Conservation (phyloP, 2,113 vertebrate genomes). For the Zosterops hypoxanthus region DNA sequence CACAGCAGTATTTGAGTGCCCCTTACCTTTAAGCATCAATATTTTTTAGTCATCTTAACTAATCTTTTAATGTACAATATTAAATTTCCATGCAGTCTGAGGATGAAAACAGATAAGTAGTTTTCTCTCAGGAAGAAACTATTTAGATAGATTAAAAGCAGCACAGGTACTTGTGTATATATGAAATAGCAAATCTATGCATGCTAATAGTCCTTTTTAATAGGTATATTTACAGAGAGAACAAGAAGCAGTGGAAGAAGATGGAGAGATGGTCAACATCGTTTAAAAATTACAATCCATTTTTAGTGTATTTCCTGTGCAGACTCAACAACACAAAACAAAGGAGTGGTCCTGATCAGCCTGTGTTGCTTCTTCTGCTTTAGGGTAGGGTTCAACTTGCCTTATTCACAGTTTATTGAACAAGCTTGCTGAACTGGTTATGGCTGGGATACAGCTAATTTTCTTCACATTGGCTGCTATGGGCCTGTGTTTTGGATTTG, state of each 20-base stretch:
- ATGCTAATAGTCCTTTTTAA: background rate
- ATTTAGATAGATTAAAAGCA: background rate
- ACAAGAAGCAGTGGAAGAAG: background rate
- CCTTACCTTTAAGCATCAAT: background rate
- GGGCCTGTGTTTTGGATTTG: background rate
- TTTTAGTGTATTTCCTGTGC: background rate
- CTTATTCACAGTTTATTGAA: background rate
- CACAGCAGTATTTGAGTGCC: background rate
- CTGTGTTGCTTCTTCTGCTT: background rate
- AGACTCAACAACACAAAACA: background rate
- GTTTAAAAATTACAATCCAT: background rate
- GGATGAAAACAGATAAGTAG: background rate
- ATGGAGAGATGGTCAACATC: background rate
- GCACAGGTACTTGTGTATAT: background rate
- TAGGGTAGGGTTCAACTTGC: background rate
- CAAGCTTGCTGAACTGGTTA: background rate
- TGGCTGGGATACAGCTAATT: background rate
- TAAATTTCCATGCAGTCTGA: background rate
- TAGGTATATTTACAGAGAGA: background rate
- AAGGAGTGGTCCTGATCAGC: background rate
- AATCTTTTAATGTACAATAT: background rate
- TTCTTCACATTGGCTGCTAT: background rate
- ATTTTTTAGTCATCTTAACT: background rate
- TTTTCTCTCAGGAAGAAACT: background rate
- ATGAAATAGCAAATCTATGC: background rate